phyloP scores from a whole-genome alignment of 2,797 vertebrate species.

The Coregonus ussuriensis region DNA sequence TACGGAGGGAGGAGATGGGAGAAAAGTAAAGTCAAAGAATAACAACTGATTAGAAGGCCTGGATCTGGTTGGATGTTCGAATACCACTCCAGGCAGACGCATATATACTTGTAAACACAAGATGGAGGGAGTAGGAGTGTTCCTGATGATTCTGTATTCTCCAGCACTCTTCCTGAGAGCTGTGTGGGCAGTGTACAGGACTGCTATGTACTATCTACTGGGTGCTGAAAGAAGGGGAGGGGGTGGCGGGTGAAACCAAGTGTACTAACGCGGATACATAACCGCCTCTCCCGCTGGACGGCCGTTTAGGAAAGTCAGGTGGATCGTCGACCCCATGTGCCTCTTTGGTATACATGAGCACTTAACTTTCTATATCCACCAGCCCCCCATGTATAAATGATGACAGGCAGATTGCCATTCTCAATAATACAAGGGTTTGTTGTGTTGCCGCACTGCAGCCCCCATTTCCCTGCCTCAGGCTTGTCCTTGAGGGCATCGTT shows the following conservation, averaged over 20 bases:
- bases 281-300: conserved; percentile 33
- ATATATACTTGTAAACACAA: conserved; percentile 21
- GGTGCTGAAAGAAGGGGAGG: conserved; percentile 41
- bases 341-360: conserved; percentile 46
- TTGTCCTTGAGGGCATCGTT: not conserved
- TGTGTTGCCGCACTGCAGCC: conserved; percentile 19
- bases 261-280: conserved; percentile 40
- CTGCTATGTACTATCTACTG: not conserved
- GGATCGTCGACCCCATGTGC: conserved; percentile 14
- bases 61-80: not conserved
- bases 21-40: not conserved
- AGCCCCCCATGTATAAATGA: conserved; percentile 50
- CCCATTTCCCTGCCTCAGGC: not conserved
- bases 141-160: conserved; percentile 34
- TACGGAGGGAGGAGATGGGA: not conserved
- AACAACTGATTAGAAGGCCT: not conserved
- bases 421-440: conserved; percentile 44
- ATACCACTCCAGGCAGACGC: conserved; percentile 33
- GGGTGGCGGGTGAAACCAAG: conserved; percentile 49
- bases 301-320: conserved; percentile 36
- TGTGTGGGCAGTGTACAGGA: conserved; percentile 47
- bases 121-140: conserved; percentile 24
- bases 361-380: conserved; percentile 39
- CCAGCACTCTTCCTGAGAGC: not conserved
- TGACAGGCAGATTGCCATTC: conserved; percentile 42